phyloP scores from a whole-genome alignment of 1,140 invertebrate genomes.

The Cydia strobilella region DNA sequence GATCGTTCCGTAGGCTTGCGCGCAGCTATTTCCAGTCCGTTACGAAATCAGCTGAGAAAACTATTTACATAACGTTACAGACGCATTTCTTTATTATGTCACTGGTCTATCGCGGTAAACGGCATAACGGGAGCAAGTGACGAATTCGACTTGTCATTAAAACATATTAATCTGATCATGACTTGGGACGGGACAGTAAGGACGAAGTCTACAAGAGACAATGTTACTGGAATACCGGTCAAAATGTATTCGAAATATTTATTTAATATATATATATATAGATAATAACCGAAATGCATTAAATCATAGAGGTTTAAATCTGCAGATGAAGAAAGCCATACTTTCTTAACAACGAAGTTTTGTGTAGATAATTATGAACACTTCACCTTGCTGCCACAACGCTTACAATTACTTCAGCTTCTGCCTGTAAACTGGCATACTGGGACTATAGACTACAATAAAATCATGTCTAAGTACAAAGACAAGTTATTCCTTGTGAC shows the following conservation, averaged over 20 bases:
- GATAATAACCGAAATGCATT: no score
- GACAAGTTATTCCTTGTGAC: not conserved
- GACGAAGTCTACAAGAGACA: not conserved
- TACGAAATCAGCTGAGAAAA: constrained; percentile 51
- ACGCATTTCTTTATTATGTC: constrained; percentile 43
- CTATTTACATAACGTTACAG: constrained; percentile 46
- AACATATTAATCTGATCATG: not conserved
- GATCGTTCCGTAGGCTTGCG: constrained; percentile 53
- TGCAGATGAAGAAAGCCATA: no score
- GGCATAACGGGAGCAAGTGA: not conserved
- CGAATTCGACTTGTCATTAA: not conserved
- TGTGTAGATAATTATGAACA: no score
- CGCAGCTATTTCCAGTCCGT: constrained; percentile 52
- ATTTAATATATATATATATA: no score
- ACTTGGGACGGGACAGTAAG: not conserved
- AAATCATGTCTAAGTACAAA: not conserved
- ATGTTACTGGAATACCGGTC: not conserved
- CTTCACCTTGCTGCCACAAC: no score
- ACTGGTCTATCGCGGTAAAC: constrained; percentile 26
- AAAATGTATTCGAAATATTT: not conserved
- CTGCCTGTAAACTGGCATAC: no score
- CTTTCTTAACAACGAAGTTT: no score
- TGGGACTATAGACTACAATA: no score
- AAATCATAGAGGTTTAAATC: no score
- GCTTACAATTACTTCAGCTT: no score